phyloP scores from a whole-genome alignment of 2,113 vertebrate genomes.

The Polypterus bichir region DNA sequence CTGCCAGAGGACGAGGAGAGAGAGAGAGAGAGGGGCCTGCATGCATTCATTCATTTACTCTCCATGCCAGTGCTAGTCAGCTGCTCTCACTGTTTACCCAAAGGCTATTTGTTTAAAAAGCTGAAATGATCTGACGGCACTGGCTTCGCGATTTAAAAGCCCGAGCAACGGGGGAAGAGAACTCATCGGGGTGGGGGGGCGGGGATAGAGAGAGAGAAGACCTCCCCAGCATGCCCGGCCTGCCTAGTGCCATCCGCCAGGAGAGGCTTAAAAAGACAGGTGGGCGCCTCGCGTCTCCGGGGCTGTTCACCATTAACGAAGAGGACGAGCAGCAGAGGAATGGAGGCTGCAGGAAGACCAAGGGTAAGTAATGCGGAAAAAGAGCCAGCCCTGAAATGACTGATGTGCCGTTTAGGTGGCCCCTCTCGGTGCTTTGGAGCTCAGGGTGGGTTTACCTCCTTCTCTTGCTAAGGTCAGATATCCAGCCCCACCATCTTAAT shows the following conservation, averaged over 20 bases:
- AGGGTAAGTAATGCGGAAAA: constrained; percentile 48
- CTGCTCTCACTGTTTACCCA: constrained; percentile 40
- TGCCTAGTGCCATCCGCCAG: constrained; percentile 40
- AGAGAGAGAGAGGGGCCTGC: constrained; percentile 20
- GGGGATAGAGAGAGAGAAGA: neutral
- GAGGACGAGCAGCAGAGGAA: constrained; percentile 84
- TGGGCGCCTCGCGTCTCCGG: constrained; percentile 53
- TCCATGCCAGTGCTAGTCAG: constrained; percentile 47
- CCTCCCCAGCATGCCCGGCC: constrained; percentile 46
- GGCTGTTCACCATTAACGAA: constrained; percentile 88
- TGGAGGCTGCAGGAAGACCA: constrained; percentile 43
- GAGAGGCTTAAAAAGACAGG: constrained; percentile 63
- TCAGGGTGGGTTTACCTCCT: too few species aligned
- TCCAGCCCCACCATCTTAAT: too few species aligned
- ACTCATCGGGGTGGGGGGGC: constrained; percentile 29
- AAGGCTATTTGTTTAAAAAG: constrained; percentile 41
- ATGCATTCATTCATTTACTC: constrained; percentile 1
- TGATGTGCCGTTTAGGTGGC: too few species aligned
- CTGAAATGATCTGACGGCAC: constrained; percentile 45
- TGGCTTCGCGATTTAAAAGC: constrained; percentile 15
- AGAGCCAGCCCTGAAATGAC: too few species aligned
- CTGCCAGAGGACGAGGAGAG: constrained; percentile 32
- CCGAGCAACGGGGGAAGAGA: constrained; percentile 29
- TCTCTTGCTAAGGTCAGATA: too few species aligned
- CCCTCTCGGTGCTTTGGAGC: too few species aligned